These are phyloP conservation scores for Trematocara marginatum DNA, from an alignment of 2,113 vertebrate species.

Conservation along the genomic window DNA sequence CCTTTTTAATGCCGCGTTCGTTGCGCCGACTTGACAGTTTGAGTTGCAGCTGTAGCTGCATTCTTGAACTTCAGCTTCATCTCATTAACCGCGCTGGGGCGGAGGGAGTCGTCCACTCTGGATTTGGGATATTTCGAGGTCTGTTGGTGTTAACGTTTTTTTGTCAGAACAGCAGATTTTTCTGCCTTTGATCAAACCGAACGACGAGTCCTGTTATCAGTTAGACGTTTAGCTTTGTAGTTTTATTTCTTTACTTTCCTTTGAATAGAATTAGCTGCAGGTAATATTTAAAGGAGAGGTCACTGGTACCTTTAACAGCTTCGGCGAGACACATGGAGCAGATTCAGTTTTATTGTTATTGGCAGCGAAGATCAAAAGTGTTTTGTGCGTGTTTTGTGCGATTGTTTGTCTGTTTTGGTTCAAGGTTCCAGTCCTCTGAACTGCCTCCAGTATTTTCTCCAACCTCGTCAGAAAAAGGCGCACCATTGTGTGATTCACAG, in stretches of 20 bases:
- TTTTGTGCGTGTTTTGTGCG: background rate
- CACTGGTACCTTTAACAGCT: background rate
- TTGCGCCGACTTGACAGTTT: background rate
- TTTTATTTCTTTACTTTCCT: background rate
- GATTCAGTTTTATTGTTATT: background rate
- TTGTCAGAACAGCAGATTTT: background rate
- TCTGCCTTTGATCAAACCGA: background rate
- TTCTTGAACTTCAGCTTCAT: background rate
- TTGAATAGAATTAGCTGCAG: background rate
- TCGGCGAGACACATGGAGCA: background rate
- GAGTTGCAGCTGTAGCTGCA: background rate
- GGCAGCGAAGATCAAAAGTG: background rate
- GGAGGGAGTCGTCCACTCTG: background rate
- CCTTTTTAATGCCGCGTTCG: background rate
- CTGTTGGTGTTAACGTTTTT: background rate
- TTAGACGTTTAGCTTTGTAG: background rate
- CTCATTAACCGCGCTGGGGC: background rate
- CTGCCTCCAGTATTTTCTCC: slow-evolving; percentile 31
- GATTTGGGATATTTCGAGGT: background rate
- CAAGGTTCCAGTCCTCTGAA: slow-evolving; percentile 55
- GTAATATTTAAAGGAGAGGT: background rate
- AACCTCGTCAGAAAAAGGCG: slow-evolving; percentile 11
- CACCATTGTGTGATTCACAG: slow-evolving; percentile 48
- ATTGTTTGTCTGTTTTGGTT: slow-evolving; percentile 20
- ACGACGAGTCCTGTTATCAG: background rate